Percentiles rank a stretch among this genome's conserved stretches.
phyloP scores from a whole-genome alignment of 2,888 invertebrate species.

The Cheilosia scutellata region DNA sequence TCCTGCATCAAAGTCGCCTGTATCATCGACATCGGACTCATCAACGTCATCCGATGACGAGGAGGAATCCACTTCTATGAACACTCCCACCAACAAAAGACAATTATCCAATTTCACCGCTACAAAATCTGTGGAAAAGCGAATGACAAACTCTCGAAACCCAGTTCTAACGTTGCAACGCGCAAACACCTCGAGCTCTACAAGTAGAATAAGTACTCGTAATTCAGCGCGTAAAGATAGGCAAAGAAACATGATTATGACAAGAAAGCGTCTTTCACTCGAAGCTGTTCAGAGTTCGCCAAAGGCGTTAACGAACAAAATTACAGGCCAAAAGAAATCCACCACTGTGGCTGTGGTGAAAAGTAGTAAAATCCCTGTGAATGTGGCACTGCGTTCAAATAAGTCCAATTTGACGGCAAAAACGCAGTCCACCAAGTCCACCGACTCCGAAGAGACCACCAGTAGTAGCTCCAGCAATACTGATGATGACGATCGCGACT shows the following conservation, averaged over 20 bases:
- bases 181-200: neutral
- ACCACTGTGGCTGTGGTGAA: constrained; percentile 40
- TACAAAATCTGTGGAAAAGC: constrained; percentile 19
- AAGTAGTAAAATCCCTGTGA: constrained; percentile 46
- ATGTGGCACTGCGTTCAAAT: constrained; percentile 47
- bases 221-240: constrained; percentile 78
- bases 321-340: constrained; percentile 34
- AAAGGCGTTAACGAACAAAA: constrained; percentile 16
- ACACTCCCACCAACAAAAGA: neutral
- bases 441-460: neutral
- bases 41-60: constrained; percentile 37
- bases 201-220: constrained; percentile 77
- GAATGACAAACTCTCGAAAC: constrained; percentile 19
- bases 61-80: neutral
- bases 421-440: neutral
- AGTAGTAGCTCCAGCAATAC: neutral
- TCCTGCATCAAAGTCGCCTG: constrained; percentile 36
- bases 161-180: constrained; percentile 37
- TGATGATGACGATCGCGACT: neutral
- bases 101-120: neutral
- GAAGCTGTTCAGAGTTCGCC: constrained; percentile 76
- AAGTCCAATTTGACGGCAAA: constrained; percentile 28
- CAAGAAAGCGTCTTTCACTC: constrained; percentile 80
- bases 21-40: constrained; percentile 8
- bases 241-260: constrained; percentile 78